phyloP scores from a whole-genome alignment of 2,888 invertebrate species.

The Drosophila buzzatii region DNA sequence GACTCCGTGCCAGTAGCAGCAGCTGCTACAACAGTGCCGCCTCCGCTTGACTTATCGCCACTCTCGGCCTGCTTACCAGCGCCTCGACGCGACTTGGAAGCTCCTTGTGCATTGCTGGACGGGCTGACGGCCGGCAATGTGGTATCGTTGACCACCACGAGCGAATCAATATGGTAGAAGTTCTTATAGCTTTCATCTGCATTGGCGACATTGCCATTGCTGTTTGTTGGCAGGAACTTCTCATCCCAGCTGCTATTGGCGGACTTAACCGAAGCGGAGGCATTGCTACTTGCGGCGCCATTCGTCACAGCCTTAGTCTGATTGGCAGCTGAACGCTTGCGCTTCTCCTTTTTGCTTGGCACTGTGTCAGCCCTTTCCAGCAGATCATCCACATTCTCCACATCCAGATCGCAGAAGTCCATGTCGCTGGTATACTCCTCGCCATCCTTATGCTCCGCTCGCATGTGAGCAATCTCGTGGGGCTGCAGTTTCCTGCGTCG shows the following conservation, averaged over 20 bases:
- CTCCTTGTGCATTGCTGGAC: constrained; percentile 30
- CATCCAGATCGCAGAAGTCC: constrained; percentile 84
- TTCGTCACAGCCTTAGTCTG: constrained; percentile 31
- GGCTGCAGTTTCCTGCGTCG: constrained; percentile 91
- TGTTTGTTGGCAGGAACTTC: constrained; percentile 75
- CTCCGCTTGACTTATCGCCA: constrained; percentile 26
- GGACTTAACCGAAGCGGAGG: constrained; percentile 50
- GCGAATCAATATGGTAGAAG: constrained; percentile 85
- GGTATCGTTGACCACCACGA: constrained; percentile 79
- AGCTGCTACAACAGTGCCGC: constrained; percentile 15
- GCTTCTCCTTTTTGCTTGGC: constrained; percentile 51
- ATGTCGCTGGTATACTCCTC: constrained; percentile 82
- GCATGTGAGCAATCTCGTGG: constrained; percentile 86
- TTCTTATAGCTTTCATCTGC: constrained; percentile 85
- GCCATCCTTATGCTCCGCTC: constrained; percentile 72
- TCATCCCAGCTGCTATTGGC: constrained; percentile 74
- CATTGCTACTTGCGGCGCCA: constrained; percentile 20
- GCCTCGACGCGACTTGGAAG: constrained; percentile 54
- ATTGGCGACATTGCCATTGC: constrained; percentile 23
- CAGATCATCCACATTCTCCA: constrained; percentile 84
- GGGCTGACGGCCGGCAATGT: constrained; percentile 58
- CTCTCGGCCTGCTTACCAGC: constrained; percentile 25
- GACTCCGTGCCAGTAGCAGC: not conserved
- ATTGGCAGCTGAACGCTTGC: constrained; percentile 47
- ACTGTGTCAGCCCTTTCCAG: constrained; percentile 75